Base-by-base conservation (phyloP, 2,888 invertebrate genomes). In the Protodeltote pygarga region DNA sequence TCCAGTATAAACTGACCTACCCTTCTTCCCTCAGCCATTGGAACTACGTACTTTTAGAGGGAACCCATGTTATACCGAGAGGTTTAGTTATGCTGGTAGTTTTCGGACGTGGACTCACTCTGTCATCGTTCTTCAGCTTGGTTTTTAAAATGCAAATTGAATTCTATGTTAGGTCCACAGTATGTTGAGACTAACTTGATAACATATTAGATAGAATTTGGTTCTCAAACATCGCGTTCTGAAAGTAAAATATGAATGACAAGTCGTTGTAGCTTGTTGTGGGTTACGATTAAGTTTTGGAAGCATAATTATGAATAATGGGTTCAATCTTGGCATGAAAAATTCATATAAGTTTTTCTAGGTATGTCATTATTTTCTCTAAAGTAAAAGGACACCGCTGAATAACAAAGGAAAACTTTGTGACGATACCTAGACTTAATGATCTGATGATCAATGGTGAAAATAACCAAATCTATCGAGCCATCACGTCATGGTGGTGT, bases 131-230 rank as follows among this genome's bases (percentile, higher is more conserved):
- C 53, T 49, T 31, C 32, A 60, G 65, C 60, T 62, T 49, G 61
- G 62, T 65, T 68, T 73, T 77, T 66, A 72, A 75, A 75, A 77
- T 75, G 77, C 64, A 73, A 75, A 77, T 77, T 77, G 73, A 74
- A 73, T 72, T 62, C 62, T 57, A 54, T 65, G 70, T 67, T 42
- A 48, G 52, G 46, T 54, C 37, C 37, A 23, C 48, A 59, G 52
- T 44, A 55, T 55, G 48, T 53, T 28, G 17, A 20, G 44, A 31
- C 35, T 46, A 31, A 51, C 49, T 38, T 14, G 10, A 51, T 45
- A 52, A 50, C 47, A 42, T 23, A 54, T 46, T 44, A 33, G 17
- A 60, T 45, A 27, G 16, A 32, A 31, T 34, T 15, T 27, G 42
- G n/a, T 41, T 58, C 14, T n/a, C n/a, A n/a, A 31, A 31, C 11